phyloP scores from a whole-genome alignment of 2,888 invertebrate genomes.

The Euspilapteryx auroguttella region DNA sequence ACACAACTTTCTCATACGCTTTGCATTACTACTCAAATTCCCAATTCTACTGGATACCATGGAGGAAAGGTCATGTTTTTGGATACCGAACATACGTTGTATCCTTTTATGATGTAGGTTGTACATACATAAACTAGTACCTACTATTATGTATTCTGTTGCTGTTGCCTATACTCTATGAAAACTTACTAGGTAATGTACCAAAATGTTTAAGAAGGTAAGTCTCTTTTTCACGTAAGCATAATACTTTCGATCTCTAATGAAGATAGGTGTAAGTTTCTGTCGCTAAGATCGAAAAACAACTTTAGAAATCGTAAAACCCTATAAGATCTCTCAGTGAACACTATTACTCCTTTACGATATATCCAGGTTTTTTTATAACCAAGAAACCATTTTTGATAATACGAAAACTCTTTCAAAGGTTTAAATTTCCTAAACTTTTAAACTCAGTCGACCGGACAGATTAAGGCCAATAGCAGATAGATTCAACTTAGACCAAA shows the following conservation, averaged over 20 bases:
- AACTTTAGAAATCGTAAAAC: no score
- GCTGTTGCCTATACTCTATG: neutral
- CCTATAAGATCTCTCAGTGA: no score
- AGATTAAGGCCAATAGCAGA: slow-evolving; percentile 72
- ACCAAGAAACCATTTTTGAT: no score
- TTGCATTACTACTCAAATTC: slow-evolving; percentile 78
- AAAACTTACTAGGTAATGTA: neutral
- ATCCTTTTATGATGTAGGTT: slow-evolving; percentile 47
- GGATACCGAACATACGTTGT: slow-evolving; percentile 85
- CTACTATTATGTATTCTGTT: neutral
- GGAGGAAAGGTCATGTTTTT: slow-evolving; percentile 83
- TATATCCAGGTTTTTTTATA: neutral
- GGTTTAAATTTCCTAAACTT: slow-evolving; percentile 7
- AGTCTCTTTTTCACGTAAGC: neutral
- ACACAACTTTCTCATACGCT: slow-evolving; percentile 80
- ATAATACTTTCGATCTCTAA: no score
- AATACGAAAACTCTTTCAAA: no score
- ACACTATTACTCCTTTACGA: no score
- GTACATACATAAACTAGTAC: neutral
- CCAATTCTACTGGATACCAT: slow-evolving; percentile 65
- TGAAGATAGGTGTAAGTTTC: no score
- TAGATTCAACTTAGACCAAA: slow-evolving; percentile 74
- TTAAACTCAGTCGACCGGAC: slow-evolving; percentile 67
- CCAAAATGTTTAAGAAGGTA: no score
- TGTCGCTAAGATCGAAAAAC: no score